These are phyloP conservation scores for Diloba caeruleocephala DNA, from an alignment of 2,888 invertebrate species.

Conservation along the genomic window DNA sequence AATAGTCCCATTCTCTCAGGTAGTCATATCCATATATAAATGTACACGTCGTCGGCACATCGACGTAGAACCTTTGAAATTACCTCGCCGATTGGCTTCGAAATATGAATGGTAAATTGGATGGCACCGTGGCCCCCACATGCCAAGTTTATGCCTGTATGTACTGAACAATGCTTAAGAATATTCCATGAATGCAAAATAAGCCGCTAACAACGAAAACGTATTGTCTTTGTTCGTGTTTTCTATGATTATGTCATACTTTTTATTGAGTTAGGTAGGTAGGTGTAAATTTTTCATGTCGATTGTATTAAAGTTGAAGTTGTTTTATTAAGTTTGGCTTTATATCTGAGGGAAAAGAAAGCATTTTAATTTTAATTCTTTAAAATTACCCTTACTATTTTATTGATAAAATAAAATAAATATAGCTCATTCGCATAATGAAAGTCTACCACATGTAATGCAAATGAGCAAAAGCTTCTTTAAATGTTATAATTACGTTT, in stretches of 20 bases:
- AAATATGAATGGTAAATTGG: slow-evolving; percentile 86
- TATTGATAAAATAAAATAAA: no score
- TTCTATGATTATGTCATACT: slow-evolving; percentile 77
- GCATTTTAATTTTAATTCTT: no score
- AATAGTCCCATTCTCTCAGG: slow-evolving; percentile 22
- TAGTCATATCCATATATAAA: slow-evolving; percentile 42
- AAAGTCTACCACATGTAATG: no score
- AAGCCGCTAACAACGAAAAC: slow-evolving; percentile 74
- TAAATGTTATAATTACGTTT: no score
- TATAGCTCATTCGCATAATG: no score
- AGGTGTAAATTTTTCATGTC: slow-evolving; percentile 23
- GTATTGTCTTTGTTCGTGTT: slow-evolving; percentile 77
- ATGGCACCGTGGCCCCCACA: slow-evolving; percentile 73
- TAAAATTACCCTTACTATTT: no score
- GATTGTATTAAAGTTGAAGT: slow-evolving; percentile 31
- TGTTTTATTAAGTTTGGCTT: slow-evolving; percentile 9
- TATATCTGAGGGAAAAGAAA: no score
- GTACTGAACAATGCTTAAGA: slow-evolving; percentile 81
- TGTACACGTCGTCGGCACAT: slow-evolving; percentile 53
- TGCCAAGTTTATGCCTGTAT: slow-evolving; percentile 69
- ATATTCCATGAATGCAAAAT: slow-evolving; percentile 88
- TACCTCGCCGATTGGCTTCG: slow-evolving; percentile 81
- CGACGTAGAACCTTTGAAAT: slow-evolving; percentile 78
- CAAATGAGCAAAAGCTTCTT: no score
- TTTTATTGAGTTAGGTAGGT: slow-evolving; percentile 48